Evolutionary conservation across 2,888 invertebrate genomes (phyloP), one percentile per base, ranked within the genome.

Genomic region (Ypsolopha scabrella): DNA sequence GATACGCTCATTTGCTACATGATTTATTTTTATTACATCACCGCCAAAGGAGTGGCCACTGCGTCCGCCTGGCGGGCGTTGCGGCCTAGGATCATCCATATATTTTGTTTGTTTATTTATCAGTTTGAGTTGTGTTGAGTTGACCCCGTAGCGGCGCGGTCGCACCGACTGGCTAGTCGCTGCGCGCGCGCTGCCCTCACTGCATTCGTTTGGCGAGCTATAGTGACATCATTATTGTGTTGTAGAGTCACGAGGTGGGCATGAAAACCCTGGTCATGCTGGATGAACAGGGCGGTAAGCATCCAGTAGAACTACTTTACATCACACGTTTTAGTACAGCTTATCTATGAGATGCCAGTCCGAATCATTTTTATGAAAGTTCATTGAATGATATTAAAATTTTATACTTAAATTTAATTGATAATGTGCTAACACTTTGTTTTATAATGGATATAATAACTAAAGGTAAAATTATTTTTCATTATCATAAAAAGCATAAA

Each of bases 231-330:
- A 86, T 87, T 87, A 79, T 87, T 87, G 86, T 87, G 86, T 93
- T 94, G 92, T 94, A 98, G 98, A 97, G 97, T 92, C 97, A 98
- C 92, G 98, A 98, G 91, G 98, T 97, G 88, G 98, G 98, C 89
- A 98, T 98, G 93, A 95, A 96, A 91, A 95, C 97, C 90, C 94
- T 98, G 91, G 98, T 98, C 89, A 97, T 97, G 94, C 93, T 98
- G 93, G 98, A 98, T 92, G 98, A 98, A 91, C 98, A 98, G 94
- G 98, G 98, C 94, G 97, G 97, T 98, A 95, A 96, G 96, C 92
- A 91, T 91, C 88, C 87, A 87, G 82, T 85, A 86, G 85, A 75
- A 80, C 69, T 82, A 77, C 72, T 77, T 73, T 81, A 82, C 80
- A 82, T 82, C 81, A 82, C 75, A 74, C 81, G 80, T 76, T 71